Base-by-base conservation (phyloP, 2,113 vertebrate genomes). In the Hypanus sabinus region DNA sequence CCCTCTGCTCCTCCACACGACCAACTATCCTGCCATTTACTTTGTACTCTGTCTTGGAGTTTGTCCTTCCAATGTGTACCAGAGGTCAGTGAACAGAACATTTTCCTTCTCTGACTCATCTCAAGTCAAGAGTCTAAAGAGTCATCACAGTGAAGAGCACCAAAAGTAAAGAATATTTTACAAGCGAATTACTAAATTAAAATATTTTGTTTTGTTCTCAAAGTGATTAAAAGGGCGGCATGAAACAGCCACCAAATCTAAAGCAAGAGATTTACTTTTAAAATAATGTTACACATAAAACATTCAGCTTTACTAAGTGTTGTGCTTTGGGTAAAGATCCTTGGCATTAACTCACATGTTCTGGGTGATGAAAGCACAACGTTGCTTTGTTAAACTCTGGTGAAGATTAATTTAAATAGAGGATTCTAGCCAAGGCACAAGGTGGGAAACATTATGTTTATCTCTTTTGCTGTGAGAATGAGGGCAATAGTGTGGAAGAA, bases 291-390 rank as follows among this genome's bases (percentile, higher is more conserved):
- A 46, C 36, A 55, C 12, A 33, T 22, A 65, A 55, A 73, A 73
- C 12, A 3, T 3, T 46, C 46, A 73, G 24, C 33, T 75, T 93
- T 73, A 14, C 70, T 55, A 11, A 8, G 71, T 27, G 18, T 2
- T 73, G 4, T 38, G 68, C 18, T 46, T 71, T 46, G 33, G 68
- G 20, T 70, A 71, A 71, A 71, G 65, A 2, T 93, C 73, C 33
- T 93, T 73, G 10, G 68, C 22, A 71, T 2, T 55, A 38, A 93
- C 12, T 73, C 22, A 55, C 12, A 73, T 46, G n/a, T 70, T 71
- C 36, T 93, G 68, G 91, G 70, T 46, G 36, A 93, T 93, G 68
- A 73, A 93, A 36, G 90, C 38, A 36, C 36, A 93, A 93, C 55
- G 68, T 11, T 46, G 38, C 24, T 73, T 36, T 10, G 27, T 27